Percentiles rank a stretch among this genome's conserved stretches.
Evolutionary conservation across 37 sponge, comb jelly and placozoan genomes (phyloP).

Genomic region (Aphrocallistes beatrix): DNA sequence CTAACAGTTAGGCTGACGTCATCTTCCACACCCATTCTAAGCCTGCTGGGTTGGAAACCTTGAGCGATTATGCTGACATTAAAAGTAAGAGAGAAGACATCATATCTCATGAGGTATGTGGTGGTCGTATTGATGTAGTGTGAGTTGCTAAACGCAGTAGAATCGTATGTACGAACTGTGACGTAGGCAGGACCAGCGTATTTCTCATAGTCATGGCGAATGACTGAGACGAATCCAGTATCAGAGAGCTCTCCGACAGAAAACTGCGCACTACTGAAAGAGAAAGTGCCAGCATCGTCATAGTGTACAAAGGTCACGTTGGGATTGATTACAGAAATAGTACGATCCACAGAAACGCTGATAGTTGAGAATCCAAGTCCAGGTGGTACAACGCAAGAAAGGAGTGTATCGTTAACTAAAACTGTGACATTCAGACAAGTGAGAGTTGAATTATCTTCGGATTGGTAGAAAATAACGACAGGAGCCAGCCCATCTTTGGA

Average conservation of each 20-base stretch:
- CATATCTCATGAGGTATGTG: constrained; percentile 34
- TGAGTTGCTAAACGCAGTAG: constrained; percentile 35
- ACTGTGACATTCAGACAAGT: constrained; percentile 43
- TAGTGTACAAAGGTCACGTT: constrained; percentile 48
- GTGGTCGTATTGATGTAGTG: constrained; percentile 49
- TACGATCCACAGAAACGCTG: constrained; percentile 46
- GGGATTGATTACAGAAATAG: constrained; percentile 20
- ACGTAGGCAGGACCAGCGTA: constrained; percentile 63
- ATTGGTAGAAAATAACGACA: constrained; percentile 27
- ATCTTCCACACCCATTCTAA: constrained; percentile 57
- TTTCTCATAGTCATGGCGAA: constrained; percentile 38
- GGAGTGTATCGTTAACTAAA: constrained; percentile 35
- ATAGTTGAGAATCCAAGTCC: constrained; percentile 60
- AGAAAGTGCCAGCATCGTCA: constrained; percentile 65
- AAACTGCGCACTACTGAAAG: constrained; percentile 43
- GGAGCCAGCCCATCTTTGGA: constrained; percentile 30
- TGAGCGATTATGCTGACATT: constrained; percentile 43
- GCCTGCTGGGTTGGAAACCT: constrained; percentile 26
- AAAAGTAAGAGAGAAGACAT: constrained; percentile 28
- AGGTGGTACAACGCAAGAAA: constrained; percentile 43
- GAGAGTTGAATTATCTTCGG: constrained; percentile 26
- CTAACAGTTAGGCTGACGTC: constrained; percentile 49
- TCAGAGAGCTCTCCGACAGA: constrained; percentile 52
- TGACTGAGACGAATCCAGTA: constrained; percentile 52
- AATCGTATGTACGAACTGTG: constrained; percentile 46